Evolutionary conservation across 64 coral and sea anemone species (phyloP).

Genomic region (Pachyseris speciosa): DNA sequence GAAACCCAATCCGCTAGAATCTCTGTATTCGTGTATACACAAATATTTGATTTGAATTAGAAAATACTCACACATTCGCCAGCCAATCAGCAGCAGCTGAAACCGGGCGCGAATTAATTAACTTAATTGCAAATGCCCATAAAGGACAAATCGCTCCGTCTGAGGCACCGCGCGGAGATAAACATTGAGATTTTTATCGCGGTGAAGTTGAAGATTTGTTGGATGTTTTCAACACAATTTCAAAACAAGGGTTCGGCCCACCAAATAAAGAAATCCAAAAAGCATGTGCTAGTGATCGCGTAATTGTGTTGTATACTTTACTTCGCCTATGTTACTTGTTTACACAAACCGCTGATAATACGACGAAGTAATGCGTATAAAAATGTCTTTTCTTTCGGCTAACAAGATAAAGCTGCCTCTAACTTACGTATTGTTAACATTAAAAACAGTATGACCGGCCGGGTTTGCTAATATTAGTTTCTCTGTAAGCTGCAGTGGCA

Average conservation of each 20-base stretch:
- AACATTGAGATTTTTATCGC: constrained; percentile 15
- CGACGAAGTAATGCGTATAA: not conserved
- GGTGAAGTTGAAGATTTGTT: constrained; percentile 4
- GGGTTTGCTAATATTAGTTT: too few species aligned
- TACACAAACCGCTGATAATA: not conserved
- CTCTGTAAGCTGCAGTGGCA: not conserved
- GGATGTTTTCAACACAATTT: constrained; percentile 13
- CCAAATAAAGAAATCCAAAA: not conserved
- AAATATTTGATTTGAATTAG: constrained; percentile 41
- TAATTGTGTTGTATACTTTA: not conserved
- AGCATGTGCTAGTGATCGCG: not conserved
- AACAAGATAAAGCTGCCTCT: not conserved
- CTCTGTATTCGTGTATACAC: constrained; percentile 17
- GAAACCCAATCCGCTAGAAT: constrained; percentile 37
- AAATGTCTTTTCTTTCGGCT: not conserved
- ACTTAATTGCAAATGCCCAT: constrained; percentile 28
- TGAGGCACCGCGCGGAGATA: not conserved
- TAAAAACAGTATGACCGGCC: too few species aligned
- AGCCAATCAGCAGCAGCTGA: constrained; percentile 30
- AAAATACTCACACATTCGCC: constrained; percentile 14
- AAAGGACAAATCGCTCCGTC: not conserved
- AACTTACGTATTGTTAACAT: not conserved
- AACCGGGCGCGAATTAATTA: constrained; percentile 24
- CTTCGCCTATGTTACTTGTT: not conserved
- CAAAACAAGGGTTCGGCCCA: not conserved